Percentiles rank a stretch among this genome's conserved stretches.
Conservation (phyloP, 1,140 invertebrate genomes). For the Protaetia brevitarsis region DNA sequence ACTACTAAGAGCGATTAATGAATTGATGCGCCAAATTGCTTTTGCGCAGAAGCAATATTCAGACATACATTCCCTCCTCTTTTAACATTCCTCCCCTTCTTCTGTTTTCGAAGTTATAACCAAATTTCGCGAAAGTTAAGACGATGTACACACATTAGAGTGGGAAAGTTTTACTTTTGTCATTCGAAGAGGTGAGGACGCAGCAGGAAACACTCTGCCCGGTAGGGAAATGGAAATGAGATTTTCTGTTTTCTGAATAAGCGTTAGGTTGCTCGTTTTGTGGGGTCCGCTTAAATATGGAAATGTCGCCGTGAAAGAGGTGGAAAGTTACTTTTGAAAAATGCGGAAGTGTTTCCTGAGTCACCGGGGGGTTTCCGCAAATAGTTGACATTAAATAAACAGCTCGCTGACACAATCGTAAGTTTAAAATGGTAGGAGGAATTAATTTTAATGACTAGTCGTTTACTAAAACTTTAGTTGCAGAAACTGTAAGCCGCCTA, state of each 20-base stretch:
- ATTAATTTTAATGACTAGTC: no score
- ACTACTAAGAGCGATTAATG: no score
- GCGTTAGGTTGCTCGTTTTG: constrained; percentile 2
- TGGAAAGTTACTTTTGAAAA: constrained; percentile 4
- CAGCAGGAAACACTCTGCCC: background rate
- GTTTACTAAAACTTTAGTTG: no score
- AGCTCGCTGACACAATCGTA: background rate
- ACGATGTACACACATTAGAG: constrained; percentile 6
- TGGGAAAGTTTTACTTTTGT: constrained; percentile 12
- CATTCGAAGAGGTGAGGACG: background rate
- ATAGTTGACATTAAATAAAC: background rate
- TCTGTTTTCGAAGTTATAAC: background rate
- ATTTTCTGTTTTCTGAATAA: constrained; percentile 18
- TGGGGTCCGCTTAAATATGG: constrained; percentile 4
- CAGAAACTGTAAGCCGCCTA: no score
- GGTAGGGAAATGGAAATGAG: constrained; percentile 15
- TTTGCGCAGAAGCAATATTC: no score
- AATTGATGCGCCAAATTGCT: no score
- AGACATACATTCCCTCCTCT: background rate
- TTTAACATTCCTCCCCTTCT: background rate
- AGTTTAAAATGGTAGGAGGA: background rate
- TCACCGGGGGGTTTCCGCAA: background rate
- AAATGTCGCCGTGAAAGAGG: background rate
- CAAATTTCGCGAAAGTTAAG: constrained; percentile 9
- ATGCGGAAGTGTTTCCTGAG: background rate